Evolutionary conservation across 2,888 invertebrate species (phyloP), one percentile per base, ranked within the genome.

Genomic region (Lithophane leautieri): DNA sequence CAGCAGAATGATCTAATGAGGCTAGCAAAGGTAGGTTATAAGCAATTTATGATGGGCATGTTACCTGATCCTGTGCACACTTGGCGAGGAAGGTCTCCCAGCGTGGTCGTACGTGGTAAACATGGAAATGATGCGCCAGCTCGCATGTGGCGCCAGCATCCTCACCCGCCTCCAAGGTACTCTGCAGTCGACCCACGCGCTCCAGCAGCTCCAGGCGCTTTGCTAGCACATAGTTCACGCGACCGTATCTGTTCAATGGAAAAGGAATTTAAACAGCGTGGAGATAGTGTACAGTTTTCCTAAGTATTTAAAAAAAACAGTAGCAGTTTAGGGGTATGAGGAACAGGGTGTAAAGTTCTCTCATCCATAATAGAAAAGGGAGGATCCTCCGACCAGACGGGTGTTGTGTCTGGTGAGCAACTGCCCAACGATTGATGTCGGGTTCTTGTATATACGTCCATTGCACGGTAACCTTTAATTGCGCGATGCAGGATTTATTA

Each of bases 91-190:
- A 99, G 87, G 98, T 97, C 90, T 99, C 98, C 99, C 99, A 99
- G 72, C 99, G 97, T 0, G 99, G 98, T 79, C 98, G 95, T 70
- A 99, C 97, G 94, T 99, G 99, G 94, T 99, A 99, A 67, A 99
- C 97, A 94, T 98, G 99, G 95, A 99, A 99, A 94, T 99, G 99
- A 14, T 99, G 99, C 2, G 99, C 99, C 0, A 99, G 99, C 96
- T 99, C 99, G 94, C 99, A 99, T 0, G 99, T 99, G 92, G 99
- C 99, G 0, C 98, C 98, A 66, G 99, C 99, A 93, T 99, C 99
- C 71, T 97, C 97, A 89, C 99, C 97, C 0, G 98, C 98, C 65
- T 98, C 97, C 73, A 99, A 95, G 3, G 99, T 98, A 89, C 98
- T 97, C 94, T 99, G 99, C 42, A 99, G 96, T 56, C 98, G 97